phyloP scores from a whole-genome alignment of 2,888 invertebrate genomes.

The Chirona hameri region DNA sequence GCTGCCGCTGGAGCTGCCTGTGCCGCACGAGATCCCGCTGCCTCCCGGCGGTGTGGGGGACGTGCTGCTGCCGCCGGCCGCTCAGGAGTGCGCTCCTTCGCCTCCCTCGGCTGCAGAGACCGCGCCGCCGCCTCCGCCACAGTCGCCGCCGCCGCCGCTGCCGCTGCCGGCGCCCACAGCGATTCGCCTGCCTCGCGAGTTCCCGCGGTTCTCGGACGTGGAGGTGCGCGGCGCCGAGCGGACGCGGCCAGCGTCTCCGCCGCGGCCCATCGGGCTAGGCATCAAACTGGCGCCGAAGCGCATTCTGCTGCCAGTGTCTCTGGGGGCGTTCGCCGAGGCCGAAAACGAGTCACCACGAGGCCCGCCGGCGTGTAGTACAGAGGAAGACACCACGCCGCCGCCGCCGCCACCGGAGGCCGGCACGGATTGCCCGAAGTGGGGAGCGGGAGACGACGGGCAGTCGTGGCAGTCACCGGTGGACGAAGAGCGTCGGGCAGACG shows the following conservation, averaged over 20 bases:
- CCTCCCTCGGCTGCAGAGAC: not conserved
- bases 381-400: not conserved
- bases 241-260: not conserved
- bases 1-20: not conserved
- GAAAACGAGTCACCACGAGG: not conserved
- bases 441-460: not conserved
- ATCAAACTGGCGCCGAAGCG: slow-evolving; percentile 14
- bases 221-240: not conserved
- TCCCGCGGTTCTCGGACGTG: not conserved
- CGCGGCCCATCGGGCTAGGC: not conserved
- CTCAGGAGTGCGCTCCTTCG: not conserved
- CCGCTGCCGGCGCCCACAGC: not conserved
- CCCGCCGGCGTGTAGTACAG: not conserved
- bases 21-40: slow-evolving; percentile 3
- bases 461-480: not conserved
- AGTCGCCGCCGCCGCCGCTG: not conserved
- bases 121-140: not conserved
- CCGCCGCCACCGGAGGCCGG: no score
- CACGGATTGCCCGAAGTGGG: no score
- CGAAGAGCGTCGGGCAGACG: no score
- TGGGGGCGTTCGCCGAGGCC: not conserved
- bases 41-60: not conserved
- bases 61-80: not conserved
- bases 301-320: not conserved
- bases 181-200: not conserved